Conservation (phyloP, 1,140 invertebrate genomes). For the Cotesia typhae region DNA sequence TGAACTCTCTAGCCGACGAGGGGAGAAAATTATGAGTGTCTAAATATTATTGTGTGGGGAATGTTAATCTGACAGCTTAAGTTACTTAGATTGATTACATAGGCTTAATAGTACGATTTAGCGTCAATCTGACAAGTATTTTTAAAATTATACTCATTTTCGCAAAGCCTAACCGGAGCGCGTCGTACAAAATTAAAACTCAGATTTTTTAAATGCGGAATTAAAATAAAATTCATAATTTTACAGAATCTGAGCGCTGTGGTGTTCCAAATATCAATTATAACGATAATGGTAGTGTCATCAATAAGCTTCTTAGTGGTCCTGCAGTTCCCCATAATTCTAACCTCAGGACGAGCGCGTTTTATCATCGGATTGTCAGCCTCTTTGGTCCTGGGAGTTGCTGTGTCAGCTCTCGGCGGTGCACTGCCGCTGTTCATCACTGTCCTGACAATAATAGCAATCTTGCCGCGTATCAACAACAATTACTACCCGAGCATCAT, state of each 20-base stretch:
- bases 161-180: no score
- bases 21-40: no score
- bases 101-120: no score
- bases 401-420: constrained; percentile 49
- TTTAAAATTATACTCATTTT: no score
- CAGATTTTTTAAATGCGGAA: no score
- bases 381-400: constrained; percentile 52
- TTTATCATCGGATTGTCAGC: constrained; percentile 53
- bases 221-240: not conserved
- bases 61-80: no score
- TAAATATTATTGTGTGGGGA: no score
- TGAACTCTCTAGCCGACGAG: no score
- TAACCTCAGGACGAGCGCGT: constrained; percentile 48
- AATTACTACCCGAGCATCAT: constrained; percentile 49
- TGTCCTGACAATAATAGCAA: constrained; percentile 54
- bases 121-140: no score
- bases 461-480: constrained; percentile 51
- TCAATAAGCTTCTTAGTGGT: constrained; percentile 53
- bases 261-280: constrained; percentile 40
- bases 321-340: constrained; percentile 55
- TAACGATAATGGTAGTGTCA: constrained; percentile 52
- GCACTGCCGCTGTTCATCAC: constrained; percentile 52
- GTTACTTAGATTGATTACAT: no score
- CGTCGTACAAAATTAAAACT: no score
- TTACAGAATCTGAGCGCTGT: constrained; percentile 43